Conservation (phyloP, 2,113 vertebrate genomes). For the Hippocampus barbouri region DNA sequence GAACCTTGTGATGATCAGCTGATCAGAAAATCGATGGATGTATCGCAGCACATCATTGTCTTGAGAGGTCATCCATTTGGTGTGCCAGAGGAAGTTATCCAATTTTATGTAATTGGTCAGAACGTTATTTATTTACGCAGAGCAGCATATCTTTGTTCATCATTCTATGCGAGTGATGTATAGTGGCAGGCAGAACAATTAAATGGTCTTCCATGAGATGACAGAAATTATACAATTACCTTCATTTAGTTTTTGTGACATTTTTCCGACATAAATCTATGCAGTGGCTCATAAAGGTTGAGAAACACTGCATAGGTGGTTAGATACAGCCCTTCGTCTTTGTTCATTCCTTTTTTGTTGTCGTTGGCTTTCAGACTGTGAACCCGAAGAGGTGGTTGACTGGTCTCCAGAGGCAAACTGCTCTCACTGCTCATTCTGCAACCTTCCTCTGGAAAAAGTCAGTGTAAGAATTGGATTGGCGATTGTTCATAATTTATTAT, state of each 20-base stretch:
- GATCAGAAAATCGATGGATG: too few species aligned
- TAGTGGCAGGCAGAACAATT: background rate
- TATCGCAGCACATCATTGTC: background rate
- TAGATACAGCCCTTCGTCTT: background rate
- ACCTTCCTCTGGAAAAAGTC: constrained; percentile 89
- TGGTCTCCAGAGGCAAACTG: constrained; percentile 92
- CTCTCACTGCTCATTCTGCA: constrained; percentile 86
- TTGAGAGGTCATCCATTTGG: too few species aligned
- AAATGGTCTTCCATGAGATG: background rate
- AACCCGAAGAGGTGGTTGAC: constrained; percentile 93
- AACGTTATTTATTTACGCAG: background rate
- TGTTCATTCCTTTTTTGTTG: background rate
- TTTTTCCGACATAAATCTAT: background rate
- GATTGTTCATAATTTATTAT: background rate
- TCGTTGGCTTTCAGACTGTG: constrained; percentile 83
- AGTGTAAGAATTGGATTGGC: constrained; percentile 77
- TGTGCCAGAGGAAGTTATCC: background rate
- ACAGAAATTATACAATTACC: background rate
- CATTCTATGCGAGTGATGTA: background rate
- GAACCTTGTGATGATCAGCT: too few species aligned
- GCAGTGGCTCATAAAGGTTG: background rate
- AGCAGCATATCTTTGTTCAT: background rate
- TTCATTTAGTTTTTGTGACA: background rate
- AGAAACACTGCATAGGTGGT: background rate
- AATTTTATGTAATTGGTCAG: background rate